Evolutionary conservation across 2,113 vertebrate species (phyloP).

Genomic region (Nyctibius bracteatus): DNA sequence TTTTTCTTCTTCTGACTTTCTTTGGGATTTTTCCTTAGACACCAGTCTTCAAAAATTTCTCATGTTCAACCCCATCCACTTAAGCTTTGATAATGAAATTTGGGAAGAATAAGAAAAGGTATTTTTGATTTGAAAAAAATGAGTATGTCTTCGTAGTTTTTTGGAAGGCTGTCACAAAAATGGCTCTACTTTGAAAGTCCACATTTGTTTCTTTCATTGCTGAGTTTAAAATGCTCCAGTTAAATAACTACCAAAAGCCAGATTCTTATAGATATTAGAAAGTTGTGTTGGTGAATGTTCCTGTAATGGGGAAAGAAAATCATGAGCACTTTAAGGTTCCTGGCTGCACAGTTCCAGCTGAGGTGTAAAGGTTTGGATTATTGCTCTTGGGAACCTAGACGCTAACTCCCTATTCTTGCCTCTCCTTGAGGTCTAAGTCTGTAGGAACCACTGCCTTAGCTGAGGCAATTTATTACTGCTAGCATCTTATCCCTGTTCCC

Average conservation of each 20-base stretch:
- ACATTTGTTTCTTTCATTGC: background rate
- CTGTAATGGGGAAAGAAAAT: background rate
- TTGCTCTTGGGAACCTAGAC: background rate
- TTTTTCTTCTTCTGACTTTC: background rate
- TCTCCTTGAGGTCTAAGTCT: background rate
- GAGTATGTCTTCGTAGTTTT: background rate
- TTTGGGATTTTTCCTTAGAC: background rate
- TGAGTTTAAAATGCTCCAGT: background rate
- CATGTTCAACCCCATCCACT: background rate
- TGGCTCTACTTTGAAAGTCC: background rate
- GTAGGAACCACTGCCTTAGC: background rate
- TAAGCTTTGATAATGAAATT: background rate
- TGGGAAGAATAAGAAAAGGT: background rate
- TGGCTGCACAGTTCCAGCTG: background rate
- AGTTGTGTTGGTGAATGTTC: background rate
- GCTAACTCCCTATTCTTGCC: background rate
- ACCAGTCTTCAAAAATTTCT: background rate
- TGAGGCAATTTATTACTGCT: background rate
- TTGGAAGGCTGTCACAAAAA: background rate
- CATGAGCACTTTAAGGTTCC: background rate
- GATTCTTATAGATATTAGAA: background rate
- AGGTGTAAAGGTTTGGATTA: background rate
- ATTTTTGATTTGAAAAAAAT: background rate
- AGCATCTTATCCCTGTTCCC: background rate
- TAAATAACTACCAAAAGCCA: background rate